Base-by-base conservation (phyloP, 2,888 invertebrate genomes). In the Lampropteryx suffumata region DNA sequence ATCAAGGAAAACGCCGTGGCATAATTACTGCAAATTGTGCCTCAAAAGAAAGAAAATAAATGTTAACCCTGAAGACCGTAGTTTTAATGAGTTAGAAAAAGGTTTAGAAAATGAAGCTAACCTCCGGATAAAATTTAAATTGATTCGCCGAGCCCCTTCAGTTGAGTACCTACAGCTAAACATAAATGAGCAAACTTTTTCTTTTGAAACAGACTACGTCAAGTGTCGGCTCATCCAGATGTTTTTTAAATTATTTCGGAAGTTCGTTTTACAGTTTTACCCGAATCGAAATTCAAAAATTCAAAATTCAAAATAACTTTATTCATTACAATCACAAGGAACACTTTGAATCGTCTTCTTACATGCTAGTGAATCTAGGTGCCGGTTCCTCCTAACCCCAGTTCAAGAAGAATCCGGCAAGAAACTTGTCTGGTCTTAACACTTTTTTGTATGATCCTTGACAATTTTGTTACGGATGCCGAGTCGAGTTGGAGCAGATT, bases 161-260 rank as follows among this genome's bases (percentile, higher is more conserved):
- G 33, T 7, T 7, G 24, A 7, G 6, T n/a, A n/a, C n/a, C 2
- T 24, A 24, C 13, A 14, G 32, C 46, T 40, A 28, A 47, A 47
- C 33, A 33, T 39, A 46, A 46, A 46, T 46, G 39, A 46, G 39
- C 12, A 46, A 46, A 46, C 17, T 32, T 39, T 46, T 46, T 37
- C 45, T 13, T 37, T 46, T 39, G 14, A 29, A 44, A 32, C 34
- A 26, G 32, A n/a, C 14, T 3, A 28, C 12, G 35, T 35, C 11
- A 10, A 44, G 13, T 44, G 29, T 13, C 26, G 29, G 27, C 3
- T 21, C 5, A 5, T 5, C 21, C 21, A 21, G 21, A 14, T 27
- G 12, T 39, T 44, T 41, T 24, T 3, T 40, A 21, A 40, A 30
- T 40, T 12, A 30, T 40, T 21, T n/a, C n/a, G n/a, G n/a, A n/a